Percentiles rank a stretch among this genome's conserved stretches.
These are phyloP conservation scores for Festucalex cinctus DNA, from an alignment of 2,113 vertebrate genomes.

Conservation along the genomic window DNA sequence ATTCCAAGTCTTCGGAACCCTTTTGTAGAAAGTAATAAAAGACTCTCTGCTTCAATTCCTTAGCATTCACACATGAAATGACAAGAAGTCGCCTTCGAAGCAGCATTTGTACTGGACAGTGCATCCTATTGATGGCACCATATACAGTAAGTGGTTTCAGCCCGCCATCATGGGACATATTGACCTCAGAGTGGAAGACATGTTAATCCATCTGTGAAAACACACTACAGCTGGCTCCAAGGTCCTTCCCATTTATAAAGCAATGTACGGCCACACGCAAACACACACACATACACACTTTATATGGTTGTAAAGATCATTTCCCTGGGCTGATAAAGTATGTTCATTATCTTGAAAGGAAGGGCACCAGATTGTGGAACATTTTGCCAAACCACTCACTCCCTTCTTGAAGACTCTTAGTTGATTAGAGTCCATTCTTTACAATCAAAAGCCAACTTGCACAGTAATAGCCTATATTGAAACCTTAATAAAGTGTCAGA, in stretches of 20 bases:
- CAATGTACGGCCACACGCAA: background rate
- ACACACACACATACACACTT: conserved; percentile 12
- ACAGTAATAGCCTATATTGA: conserved; percentile 40
- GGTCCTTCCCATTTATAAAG: conserved; percentile 30
- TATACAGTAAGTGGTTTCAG: background rate
- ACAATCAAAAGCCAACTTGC: conserved; percentile 40
- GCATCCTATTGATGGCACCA: background rate
- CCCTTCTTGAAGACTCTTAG: conserved; percentile 36
- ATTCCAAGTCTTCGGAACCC: background rate
- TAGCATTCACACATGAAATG: background rate
- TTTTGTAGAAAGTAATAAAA: background rate
- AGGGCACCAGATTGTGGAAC: conserved; percentile 41
- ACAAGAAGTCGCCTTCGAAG: background rate
- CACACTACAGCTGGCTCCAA: conserved; percentile 24
- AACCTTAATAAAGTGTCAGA: conserved; percentile 51
- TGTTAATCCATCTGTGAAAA: conserved; percentile 37
- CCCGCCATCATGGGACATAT: conserved; percentile 28
- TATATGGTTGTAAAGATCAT: conserved; percentile 15
- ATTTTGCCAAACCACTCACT: conserved; percentile 21
- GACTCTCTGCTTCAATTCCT: too few species aligned
- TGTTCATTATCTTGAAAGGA: conserved; percentile 42
- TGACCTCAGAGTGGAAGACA: conserved; percentile 37
- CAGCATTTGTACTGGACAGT: background rate
- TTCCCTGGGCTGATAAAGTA: conserved; percentile 44
- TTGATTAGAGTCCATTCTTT: conserved; percentile 55